These are phyloP conservation scores for Endomychus coccineus DNA, from an alignment of 2,888 invertebrate species.

Conservation along the genomic window DNA sequence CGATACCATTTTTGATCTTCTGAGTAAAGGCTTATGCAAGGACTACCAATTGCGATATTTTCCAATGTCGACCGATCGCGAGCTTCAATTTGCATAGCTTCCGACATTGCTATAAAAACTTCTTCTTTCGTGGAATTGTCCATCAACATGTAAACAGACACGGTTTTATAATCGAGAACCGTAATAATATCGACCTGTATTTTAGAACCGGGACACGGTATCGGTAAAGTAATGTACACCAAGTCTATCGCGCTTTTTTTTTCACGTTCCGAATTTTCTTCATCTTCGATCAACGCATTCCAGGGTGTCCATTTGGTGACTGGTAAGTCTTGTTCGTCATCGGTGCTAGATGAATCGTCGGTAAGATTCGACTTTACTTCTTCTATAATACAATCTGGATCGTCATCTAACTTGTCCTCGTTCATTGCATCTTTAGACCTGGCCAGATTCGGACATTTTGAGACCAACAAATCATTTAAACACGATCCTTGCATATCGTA, in stretches of 20 bases:
- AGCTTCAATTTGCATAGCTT: constrained; percentile 47
- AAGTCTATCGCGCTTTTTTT: no score
- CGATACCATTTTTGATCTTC: constrained; percentile 66
- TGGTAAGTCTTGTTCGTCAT: no score
- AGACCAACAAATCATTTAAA: constrained; percentile 46
- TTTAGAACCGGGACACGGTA: constrained; percentile 8
- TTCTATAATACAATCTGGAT: not conserved
- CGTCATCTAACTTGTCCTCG: constrained; percentile 17
- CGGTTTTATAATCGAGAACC: constrained; percentile 28
- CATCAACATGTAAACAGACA: constrained; percentile 25
- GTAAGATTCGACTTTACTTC: not conserved
- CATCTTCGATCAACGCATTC: no score
- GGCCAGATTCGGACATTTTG: constrained; percentile 27
- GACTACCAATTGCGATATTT: constrained; percentile 45
- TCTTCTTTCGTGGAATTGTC: constrained; percentile 20
- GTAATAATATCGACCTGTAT: constrained; percentile 40
- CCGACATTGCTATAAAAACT: constrained; percentile 47
- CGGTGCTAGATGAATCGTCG: no score
- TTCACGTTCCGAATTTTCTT: not conserved
- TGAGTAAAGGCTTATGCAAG: constrained; percentile 57
- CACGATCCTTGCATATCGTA: constrained; percentile 22
- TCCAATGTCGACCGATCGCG: constrained; percentile 43
- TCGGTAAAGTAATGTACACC: not conserved
- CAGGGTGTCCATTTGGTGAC: no score
- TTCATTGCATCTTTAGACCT: constrained; percentile 14